Base-by-base conservation (phyloP, 2,797 vertebrate genomes). In the Mormyrops boulengeri region DNA sequence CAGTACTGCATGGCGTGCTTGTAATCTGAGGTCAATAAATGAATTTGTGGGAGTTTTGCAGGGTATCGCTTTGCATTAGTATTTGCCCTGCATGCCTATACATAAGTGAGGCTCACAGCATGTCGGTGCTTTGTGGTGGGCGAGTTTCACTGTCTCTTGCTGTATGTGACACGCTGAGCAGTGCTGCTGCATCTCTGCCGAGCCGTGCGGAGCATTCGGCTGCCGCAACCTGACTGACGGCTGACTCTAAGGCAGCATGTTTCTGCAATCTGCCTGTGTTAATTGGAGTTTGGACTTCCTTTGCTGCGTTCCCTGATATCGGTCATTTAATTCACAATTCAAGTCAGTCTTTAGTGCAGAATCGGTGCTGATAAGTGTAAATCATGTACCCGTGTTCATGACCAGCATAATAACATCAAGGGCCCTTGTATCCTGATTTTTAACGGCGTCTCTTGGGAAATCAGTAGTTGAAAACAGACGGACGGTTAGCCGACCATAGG, bases 371-470 rank as follows among this genome's bases (percentile, higher is more conserved):
- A 89, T 66, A 49, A 34, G 52, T 52, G 22, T 60, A 85, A 73
- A 73, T 69, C 22, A 52, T 89, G 41, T 69, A n/a, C 57, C 52
- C 44, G 44, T 50, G 17, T 52, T 66, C 62, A 60, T 69, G 57
- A n/a, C 17, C 47, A 38, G 82, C 41, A 86, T 86, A 89, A 86
- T 47, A 89, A 86, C 19, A 69, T 86, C 82, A 89, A 73, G 57
- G 66, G 19, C 44, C 85, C 82, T 86, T 53, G 49, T 86, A 86
- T 82, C 41, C 85, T 89, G 53, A 89, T 86, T 86, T 41, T 62
- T 89, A 34, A 66, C 80, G 17, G 26, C 7, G 19, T 49, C 55
- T 89, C 88, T 34, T 26, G 26, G 53, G 34, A 49, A 85, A 85
- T 89, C 88, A 2, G 14, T 41, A 82, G 2, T 22, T 49, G 55